phyloP scores from a whole-genome alignment of 2,797 vertebrate genomes.

The Mormyrops attenuatus region DNA sequence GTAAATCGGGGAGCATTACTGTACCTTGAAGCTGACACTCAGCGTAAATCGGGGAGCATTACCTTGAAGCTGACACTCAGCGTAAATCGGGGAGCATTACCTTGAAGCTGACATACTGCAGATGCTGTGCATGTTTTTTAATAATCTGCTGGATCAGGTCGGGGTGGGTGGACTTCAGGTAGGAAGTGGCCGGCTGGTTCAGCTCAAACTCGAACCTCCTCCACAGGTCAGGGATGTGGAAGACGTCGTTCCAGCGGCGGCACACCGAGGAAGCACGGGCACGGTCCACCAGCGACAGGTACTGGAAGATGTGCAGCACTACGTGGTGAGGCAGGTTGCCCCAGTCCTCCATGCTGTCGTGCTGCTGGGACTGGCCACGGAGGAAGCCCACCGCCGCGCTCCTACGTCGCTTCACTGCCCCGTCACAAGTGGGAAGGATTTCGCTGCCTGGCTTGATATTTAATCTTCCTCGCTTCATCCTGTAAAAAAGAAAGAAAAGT shows the following conservation, averaged over 20 bases:
- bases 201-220: constrained; percentile 86
- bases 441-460: constrained; percentile 50
- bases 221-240: constrained; percentile 84
- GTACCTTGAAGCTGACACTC: no score
- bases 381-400: constrained; percentile 25
- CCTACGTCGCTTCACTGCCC: constrained; percentile 62
- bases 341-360: constrained; percentile 58
- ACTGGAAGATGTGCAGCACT: constrained; percentile 74
- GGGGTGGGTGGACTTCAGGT: constrained; percentile 80
- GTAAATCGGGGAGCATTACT: no score
- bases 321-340: constrained; percentile 72
- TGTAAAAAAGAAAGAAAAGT: constrained; percentile 36
- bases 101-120: constrained; percentile 65
- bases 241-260: constrained; percentile 77
- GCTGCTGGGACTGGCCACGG: constrained; percentile 28
- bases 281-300: constrained; percentile 74
- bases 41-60: no score
- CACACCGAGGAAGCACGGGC: constrained; percentile 76
- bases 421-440: constrained; percentile 45
- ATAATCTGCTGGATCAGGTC: constrained; percentile 90
- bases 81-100: no score
- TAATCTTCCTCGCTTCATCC: constrained; percentile 71
- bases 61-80: no score
- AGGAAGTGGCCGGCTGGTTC: constrained; percentile 78
- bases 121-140: constrained; percentile 77